Evolutionary conservation across 2,888 invertebrate genomes (phyloP), one percentile per base, ranked within the genome.

Genomic region (Synanthedon tipuliformis): DNA sequence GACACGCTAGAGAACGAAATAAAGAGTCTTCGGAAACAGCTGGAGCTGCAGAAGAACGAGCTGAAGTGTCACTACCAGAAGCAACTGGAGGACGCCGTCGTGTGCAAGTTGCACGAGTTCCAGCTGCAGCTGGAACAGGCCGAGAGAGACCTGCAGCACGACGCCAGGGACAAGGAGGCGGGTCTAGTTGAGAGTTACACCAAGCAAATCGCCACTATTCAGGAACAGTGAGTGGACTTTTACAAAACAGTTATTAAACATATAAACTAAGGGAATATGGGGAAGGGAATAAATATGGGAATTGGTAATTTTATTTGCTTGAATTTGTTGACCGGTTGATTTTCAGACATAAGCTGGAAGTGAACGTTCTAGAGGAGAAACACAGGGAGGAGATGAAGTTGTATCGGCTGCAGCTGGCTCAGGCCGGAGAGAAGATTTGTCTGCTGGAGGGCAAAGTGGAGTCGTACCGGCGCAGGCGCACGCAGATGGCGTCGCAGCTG

Each of bases 81-180:
- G 59, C 95, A 95, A 78, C 85, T 95, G 11, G 95, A 95, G 64
- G 89, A 91, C 51, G 92, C 94, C 0, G 94, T 95, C 15, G 83
- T 92, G 54, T 89, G 89, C 53, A 95, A 95, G 69, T 81, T 95
- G 55, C 90, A 90, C 62, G 94, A 95, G 75, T 95, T 95, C 66
- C 86, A 86, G 71, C 79, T 79, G 1, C 94, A 95, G 70, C 76
- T 95, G 41, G 94, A 95, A 61, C 76, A 87, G 41, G 92, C 92
- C 0, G 92, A 93, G 73, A 81, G 87, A 18, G 89, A 89, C 45
- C 84, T 93, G 63, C 90, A 91, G 57, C 79, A 81, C 0, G 92
- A 93, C 63, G 83, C 92, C 1, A 88, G 91, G 49, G 88, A 81
- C 40, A 89, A 91, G 52, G 94, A 95, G 71, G 79, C 89, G 50